A percentile compares a stretch with the other conserved stretches of the same genome.
These are phyloP conservation scores for Drosophila setosimentum DNA, from an alignment of 2,888 invertebrate genomes.

Conservation along the genomic window DNA sequence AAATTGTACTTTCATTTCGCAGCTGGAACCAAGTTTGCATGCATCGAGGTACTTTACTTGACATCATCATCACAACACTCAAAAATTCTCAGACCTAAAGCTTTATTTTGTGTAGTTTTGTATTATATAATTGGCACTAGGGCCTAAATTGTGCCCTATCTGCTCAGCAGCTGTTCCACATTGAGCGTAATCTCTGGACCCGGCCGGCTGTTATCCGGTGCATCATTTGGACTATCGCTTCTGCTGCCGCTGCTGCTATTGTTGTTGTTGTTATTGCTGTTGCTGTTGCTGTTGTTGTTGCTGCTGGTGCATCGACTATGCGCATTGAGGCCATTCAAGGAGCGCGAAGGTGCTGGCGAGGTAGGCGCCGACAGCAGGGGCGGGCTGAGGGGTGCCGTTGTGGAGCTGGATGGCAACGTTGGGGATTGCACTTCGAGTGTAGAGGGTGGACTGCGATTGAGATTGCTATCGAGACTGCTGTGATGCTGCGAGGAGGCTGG, in stretches of 20 bases:
- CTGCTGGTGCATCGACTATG: constrained; percentile 38
- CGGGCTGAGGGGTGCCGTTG: constrained; percentile 45
- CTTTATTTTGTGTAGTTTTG: constrained; percentile 49
- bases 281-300: constrained; percentile 41
- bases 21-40: constrained; percentile 73
- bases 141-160: constrained; percentile 84
- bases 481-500: constrained; percentile 85
- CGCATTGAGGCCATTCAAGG: constrained; percentile 69
- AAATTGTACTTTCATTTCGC: constrained; percentile 77
- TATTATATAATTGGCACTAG: constrained; percentile 11
- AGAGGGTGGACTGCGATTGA: constrained; percentile 84
- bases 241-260: constrained; percentile 21
- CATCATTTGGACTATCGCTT: constrained; percentile 30
- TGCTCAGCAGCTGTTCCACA: constrained; percentile 81
- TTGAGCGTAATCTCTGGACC: constrained; percentile 82
- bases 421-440: constrained; percentile 79
- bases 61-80: constrained; percentile 63
- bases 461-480: constrained; percentile 84
- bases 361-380: constrained; percentile 77
- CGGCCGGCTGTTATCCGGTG: constrained; percentile 36
- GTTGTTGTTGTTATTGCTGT: constrained; percentile 23
- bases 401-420: constrained; percentile 36
- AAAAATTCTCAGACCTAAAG: constrained; percentile 57
- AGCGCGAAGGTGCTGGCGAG: constrained; percentile 80
- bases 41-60: constrained; percentile 69